Evolutionary conservation across 2,113 vertebrate genomes (phyloP).

Genomic region (Vidua macroura): DNA sequence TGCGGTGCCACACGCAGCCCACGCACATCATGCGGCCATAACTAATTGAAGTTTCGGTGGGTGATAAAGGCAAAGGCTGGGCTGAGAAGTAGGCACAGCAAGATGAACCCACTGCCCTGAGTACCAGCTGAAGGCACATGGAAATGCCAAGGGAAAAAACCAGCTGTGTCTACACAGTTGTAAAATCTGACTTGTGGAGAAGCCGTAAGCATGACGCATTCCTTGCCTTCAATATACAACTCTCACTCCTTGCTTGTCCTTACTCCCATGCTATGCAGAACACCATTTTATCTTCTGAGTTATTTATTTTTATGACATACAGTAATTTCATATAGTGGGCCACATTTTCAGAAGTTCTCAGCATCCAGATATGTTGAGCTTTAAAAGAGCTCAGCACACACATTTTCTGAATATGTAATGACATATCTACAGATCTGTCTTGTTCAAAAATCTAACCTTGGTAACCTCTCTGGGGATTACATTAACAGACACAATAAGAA

Average conservation of each 20-base stretch:
- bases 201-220: not conserved
- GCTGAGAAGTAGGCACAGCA: not conserved
- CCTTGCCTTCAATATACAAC: not conserved
- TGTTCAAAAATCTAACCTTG: not conserved
- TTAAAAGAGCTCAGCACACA: not conserved
- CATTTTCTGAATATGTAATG: not conserved
- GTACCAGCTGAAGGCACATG: not conserved
- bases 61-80: not conserved
- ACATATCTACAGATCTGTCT: not conserved
- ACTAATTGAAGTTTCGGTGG: not conserved
- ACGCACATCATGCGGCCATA: rapidly evolving
- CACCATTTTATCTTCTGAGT: not conserved
- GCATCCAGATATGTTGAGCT: not conserved
- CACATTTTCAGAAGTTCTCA: not conserved
- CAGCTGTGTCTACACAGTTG: rapidly evolving
- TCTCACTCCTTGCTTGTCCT: not conserved
- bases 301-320: not conserved
- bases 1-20: not conserved
- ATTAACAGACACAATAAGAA: not conserved
- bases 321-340: not conserved
- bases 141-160: not conserved
- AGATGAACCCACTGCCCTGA: not conserved
- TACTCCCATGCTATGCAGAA: not conserved
- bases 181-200: not conserved
- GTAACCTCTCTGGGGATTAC: not conserved